Percentiles rank a stretch among this genome's conserved stretches.
Conservation (phyloP, 92 coral and sea anemone species). For the Umimayanthus kanabou region DNA sequence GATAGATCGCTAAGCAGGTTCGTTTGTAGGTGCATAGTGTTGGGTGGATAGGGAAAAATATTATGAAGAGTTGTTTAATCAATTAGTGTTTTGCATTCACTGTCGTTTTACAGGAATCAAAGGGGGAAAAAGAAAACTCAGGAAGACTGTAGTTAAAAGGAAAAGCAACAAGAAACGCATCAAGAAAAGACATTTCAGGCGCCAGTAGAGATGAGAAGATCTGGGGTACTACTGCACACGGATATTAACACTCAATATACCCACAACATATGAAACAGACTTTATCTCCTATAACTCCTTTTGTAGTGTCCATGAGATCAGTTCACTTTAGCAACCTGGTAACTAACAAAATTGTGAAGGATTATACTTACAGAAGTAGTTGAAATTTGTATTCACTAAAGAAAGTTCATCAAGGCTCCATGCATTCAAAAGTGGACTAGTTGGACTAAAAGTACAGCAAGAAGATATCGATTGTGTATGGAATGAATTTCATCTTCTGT, state of each 20-base stretch:
- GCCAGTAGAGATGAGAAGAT: not conserved
- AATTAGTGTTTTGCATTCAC: not conserved
- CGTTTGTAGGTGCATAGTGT: not conserved
- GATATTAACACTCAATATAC: not conserved
- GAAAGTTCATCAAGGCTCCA: not conserved
- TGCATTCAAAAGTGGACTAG: not conserved
- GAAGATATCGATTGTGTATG: not conserved
- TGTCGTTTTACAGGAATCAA: not conserved
- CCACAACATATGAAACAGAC: not conserved
- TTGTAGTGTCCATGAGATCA: not conserved
- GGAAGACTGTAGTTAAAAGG: not conserved
- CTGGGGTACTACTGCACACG: not conserved
- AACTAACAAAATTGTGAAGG: not conserved
- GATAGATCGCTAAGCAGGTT: not conserved
- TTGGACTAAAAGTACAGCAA: not conserved
- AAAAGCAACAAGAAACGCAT: slow-evolving; percentile 12
- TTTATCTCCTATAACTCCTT: not conserved
- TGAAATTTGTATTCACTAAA: not conserved
- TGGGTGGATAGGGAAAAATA: not conserved
- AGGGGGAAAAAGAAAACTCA: not conserved
- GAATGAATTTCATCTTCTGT: too few relatives aligned
- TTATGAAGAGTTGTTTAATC: not conserved
- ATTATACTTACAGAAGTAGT: not conserved
- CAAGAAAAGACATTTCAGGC: slow-evolving; percentile 10
- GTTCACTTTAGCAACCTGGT: not conserved